Conservation (phyloP, 2,888 invertebrate genomes). For the Aleiodes testaceus region DNA sequence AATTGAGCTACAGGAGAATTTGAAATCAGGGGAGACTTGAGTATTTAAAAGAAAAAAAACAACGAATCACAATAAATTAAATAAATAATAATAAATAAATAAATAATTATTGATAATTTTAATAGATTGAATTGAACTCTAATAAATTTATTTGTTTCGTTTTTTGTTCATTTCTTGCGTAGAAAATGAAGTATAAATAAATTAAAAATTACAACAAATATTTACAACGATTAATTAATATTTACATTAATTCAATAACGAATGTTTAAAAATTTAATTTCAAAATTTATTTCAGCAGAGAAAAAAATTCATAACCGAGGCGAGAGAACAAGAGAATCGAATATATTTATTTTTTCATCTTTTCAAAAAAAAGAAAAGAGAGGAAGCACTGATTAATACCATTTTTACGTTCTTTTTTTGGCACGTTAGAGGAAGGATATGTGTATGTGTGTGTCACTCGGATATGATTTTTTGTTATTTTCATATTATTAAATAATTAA, state of each 20-base stretch:
- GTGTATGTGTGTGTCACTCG: slow-evolving; percentile 30
- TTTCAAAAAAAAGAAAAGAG: not conserved
- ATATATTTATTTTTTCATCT: not conserved
- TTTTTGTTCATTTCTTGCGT: not conserved
- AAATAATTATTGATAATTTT: slow-evolving; percentile 8
- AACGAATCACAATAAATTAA: slow-evolving; percentile 46
- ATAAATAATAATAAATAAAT: slow-evolving; percentile 33
- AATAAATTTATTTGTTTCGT: slow-evolving; percentile 21
- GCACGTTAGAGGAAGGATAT: slow-evolving; percentile 40
- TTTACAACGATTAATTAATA: slow-evolving; percentile 49
- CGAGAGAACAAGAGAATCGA: slow-evolving; percentile 20
- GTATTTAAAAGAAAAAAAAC: slow-evolving; percentile 28
- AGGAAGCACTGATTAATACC: slow-evolving; percentile 42
- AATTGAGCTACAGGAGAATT: slow-evolving; percentile 22
- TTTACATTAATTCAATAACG: slow-evolving; percentile 45
- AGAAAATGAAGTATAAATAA: slow-evolving; percentile 33
- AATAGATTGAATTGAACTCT: slow-evolving; percentile 9
- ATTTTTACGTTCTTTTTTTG: slow-evolving; percentile 27
- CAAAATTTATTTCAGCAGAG: not conserved
- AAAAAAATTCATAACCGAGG: slow-evolving; percentile 27
- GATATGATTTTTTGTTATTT: slow-evolving; percentile 27
- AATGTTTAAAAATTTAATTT: not conserved
- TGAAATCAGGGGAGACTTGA: slow-evolving; percentile 31
- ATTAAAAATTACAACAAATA: slow-evolving; percentile 49
- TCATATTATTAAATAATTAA: slow-evolving; percentile 32